phyloP scores from a whole-genome alignment of 2,888 invertebrate genomes.

The Azorinus chamasolen region DNA sequence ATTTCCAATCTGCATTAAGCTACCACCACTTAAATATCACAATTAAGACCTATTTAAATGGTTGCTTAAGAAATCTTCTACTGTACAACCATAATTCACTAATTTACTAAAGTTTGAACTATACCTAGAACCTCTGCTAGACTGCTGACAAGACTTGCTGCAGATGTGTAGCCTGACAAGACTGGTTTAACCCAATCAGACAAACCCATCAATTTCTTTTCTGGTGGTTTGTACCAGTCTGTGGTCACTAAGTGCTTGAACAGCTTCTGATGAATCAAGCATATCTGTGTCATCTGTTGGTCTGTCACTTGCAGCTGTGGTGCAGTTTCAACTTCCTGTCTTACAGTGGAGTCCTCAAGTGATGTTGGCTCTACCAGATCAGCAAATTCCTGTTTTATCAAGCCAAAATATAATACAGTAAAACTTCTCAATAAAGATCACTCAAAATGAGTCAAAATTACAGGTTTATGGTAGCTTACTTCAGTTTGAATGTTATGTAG shows the following conservation, averaged over 20 bases:
- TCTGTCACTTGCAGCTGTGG: conserved; percentile 71
- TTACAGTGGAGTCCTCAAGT: conserved; percentile 69
- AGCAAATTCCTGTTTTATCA: conserved; percentile 78
- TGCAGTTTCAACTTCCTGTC: conserved; percentile 6
- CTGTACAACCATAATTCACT: too few species aligned
- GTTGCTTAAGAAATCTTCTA: too few species aligned
- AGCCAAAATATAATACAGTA: too few species aligned
- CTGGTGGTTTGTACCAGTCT: conserved; percentile 69
- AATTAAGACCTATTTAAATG: too few species aligned
- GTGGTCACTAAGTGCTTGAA: conserved; percentile 72
- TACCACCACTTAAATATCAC: too few species aligned
- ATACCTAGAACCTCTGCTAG: conserved; percentile 64
- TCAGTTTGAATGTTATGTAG: too few species aligned
- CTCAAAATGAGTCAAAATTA: neutral
- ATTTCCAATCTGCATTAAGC: too few species aligned
- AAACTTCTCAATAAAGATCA: too few species aligned
- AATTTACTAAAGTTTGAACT: conserved; percentile 10
- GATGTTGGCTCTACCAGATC: conserved; percentile 80
- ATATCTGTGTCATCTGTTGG: conserved; percentile 75
- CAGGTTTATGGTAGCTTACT: neutral
- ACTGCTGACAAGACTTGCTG: conserved; percentile 65
- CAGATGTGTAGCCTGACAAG: conserved; percentile 74
- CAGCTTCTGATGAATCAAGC: conserved; percentile 69
- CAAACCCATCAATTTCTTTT: conserved; percentile 21
- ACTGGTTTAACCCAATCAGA: conserved; percentile 71